These are phyloP conservation scores for Indicator indicator DNA, from an alignment of 2,113 vertebrate genomes.

Conservation along the genomic window DNA sequence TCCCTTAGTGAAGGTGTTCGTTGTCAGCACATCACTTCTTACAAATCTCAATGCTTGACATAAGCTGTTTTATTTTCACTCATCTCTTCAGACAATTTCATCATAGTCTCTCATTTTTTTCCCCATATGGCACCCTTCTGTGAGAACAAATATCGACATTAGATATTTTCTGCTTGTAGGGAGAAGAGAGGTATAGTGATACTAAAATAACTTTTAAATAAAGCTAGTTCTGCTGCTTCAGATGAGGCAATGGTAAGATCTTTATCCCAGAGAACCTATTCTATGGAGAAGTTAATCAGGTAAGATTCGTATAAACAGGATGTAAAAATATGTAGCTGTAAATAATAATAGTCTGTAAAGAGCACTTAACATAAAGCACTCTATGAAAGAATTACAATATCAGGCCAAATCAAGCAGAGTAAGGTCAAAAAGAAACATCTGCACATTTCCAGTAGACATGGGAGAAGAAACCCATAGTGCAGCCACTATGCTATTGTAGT, in stretches of 20 bases:
- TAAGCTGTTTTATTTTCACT: constrained; percentile 31
- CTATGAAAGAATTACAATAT: not conserved
- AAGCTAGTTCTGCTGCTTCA: not conserved
- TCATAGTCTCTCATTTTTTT: not conserved
- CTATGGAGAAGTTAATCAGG: not conserved
- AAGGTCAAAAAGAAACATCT: not conserved
- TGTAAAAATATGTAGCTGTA: not conserved
- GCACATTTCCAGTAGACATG: not conserved
- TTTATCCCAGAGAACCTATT: not conserved
- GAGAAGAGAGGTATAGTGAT: not conserved
- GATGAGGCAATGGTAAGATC: not conserved
- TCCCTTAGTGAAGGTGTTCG: not conserved
- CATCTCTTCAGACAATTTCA: constrained; percentile 12
- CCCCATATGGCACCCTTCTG: not conserved
- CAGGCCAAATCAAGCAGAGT: not conserved
- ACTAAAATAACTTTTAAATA: not conserved
- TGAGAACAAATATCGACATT: not conserved
- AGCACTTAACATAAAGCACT: not conserved
- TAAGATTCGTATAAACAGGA: not conserved
- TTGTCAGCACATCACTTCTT: not conserved
- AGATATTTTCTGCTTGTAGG: not conserved
- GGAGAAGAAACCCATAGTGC: not conserved
- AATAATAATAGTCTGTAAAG: not conserved
- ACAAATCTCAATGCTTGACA: not conserved
- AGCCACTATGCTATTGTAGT: not conserved